Evolutionary conservation across 2,113 vertebrate species (phyloP).

Genomic region (Otolemur garnettii): DNA sequence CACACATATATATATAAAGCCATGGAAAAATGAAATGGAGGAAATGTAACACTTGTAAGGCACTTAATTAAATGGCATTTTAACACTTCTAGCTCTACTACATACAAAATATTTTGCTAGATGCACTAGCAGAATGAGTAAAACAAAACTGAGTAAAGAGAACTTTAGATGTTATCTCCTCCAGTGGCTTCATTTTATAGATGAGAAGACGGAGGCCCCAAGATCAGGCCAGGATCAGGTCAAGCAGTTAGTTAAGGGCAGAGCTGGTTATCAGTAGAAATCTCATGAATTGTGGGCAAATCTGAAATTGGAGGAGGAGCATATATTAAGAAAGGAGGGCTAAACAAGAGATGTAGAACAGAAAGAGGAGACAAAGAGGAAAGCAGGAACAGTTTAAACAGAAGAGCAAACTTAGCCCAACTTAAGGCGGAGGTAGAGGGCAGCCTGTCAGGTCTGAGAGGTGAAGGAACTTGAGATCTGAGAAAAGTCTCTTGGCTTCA

Average conservation of each 20-base stretch:
- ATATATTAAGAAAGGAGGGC: not conserved
- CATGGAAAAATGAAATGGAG: not conserved
- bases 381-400: not conserved
- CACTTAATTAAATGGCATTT: not conserved
- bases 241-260: not conserved
- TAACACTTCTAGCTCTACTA: not conserved
- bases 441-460: not conserved
- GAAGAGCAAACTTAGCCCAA: not conserved
- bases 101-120: not conserved
- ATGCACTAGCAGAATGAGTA: not conserved
- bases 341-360: not conserved
- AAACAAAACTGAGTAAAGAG: not conserved
- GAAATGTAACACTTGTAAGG: not conserved
- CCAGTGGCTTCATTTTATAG: not conserved
- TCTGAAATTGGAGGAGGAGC: not conserved
- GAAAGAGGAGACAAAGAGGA: not conserved
- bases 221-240: not conserved
- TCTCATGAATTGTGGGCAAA: not conserved
- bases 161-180: not conserved
- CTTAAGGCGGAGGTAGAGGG: not conserved
- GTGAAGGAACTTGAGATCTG: not conserved
- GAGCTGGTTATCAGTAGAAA: not conserved
- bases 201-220: not conserved
- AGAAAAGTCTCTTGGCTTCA: not conserved
- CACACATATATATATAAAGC: not conserved